These are phyloP conservation scores for Eristalinus sepulchralis DNA, from an alignment of 2,888 invertebrate species.

Conservation along the genomic window DNA sequence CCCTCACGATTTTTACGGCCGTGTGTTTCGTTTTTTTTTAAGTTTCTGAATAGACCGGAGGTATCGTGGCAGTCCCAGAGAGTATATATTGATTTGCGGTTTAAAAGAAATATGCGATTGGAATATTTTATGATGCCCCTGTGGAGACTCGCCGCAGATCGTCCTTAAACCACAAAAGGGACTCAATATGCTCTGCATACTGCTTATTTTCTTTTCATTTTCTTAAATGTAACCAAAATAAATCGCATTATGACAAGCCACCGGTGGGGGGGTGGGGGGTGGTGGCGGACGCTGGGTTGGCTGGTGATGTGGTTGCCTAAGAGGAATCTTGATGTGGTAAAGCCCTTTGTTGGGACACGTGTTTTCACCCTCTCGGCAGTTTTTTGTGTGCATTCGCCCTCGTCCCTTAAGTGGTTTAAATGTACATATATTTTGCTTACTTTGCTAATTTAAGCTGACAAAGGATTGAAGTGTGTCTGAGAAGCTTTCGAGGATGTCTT, in stretches of 20 bases:
- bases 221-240: constrained; percentile 67
- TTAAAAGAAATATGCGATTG: constrained; percentile 64
- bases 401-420: constrained; percentile 62
- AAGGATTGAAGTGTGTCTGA: constrained; percentile 62
- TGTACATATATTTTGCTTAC: constrained; percentile 59
- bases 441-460: constrained; percentile 65
- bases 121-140: constrained; percentile 57
- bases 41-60: constrained; percentile 59
- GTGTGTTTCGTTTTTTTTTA: constrained; percentile 25
- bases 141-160: constrained; percentile 6
- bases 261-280: constrained; percentile 13
- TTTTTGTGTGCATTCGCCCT: constrained; percentile 30
- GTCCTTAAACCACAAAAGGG: constrained; percentile 43
- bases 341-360: constrained; percentile 67
- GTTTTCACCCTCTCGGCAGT: constrained; percentile 58
- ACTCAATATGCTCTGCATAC: constrained; percentile 59
- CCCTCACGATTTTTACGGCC: constrained; percentile 32
- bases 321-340: constrained; percentile 52
- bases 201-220: constrained; percentile 61
- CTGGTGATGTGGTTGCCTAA: constrained; percentile 44
- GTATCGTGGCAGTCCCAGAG: constrained; percentile 39
- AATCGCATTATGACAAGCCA: constrained; percentile 59
- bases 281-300: constrained; percentile 3
- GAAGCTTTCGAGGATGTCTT: constrained; percentile 32
- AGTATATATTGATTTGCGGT: constrained; percentile 65